Evolutionary conservation across 2,113 vertebrate species (phyloP).

Genomic region (Ctenomys sociabilis): DNA sequence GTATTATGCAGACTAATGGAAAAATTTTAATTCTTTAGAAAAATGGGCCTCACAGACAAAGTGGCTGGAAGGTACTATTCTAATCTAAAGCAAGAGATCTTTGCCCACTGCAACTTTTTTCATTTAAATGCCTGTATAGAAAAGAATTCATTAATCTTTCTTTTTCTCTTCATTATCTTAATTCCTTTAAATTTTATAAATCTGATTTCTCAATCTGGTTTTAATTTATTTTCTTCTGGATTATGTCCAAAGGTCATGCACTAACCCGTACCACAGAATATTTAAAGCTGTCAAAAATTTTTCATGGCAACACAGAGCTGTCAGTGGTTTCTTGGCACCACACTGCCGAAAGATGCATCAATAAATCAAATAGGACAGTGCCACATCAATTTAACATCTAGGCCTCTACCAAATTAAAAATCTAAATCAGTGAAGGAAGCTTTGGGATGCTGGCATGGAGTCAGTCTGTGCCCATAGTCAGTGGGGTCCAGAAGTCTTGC

Average conservation of each 20-base stretch:
- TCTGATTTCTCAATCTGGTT: slow-evolving; percentile 64
- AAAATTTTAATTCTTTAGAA: slow-evolving; percentile 37
- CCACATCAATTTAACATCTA: slow-evolving; percentile 40
- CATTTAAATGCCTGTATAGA: slow-evolving; percentile 3
- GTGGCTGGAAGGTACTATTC: neutral
- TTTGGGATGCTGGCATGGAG: neutral
- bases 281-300: slow-evolving; percentile 41
- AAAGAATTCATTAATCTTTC: slow-evolving; percentile 61
- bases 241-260: slow-evolving; percentile 69
- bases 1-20: slow-evolving; percentile 27
- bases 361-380: slow-evolving; percentile 56
- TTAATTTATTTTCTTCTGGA: slow-evolving; percentile 64
- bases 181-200: slow-evolving; percentile 69
- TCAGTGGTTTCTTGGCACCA: slow-evolving; percentile 62
- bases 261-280: slow-evolving; percentile 52
- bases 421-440: slow-evolving; percentile 24
- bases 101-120: slow-evolving; percentile 1
- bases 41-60: neutral
- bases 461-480: neutral
- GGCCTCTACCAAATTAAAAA: slow-evolving; percentile 38
- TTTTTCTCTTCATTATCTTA: slow-evolving; percentile 49
- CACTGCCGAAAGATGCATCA: neutral
- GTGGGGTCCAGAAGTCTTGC: neutral
- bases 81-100: slow-evolving; percentile 32
- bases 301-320: slow-evolving; percentile 52